Evolutionary conservation across 37 sponge, comb jelly and placozoan genomes (phyloP).

Genomic region (Agelas oroides): DNA sequence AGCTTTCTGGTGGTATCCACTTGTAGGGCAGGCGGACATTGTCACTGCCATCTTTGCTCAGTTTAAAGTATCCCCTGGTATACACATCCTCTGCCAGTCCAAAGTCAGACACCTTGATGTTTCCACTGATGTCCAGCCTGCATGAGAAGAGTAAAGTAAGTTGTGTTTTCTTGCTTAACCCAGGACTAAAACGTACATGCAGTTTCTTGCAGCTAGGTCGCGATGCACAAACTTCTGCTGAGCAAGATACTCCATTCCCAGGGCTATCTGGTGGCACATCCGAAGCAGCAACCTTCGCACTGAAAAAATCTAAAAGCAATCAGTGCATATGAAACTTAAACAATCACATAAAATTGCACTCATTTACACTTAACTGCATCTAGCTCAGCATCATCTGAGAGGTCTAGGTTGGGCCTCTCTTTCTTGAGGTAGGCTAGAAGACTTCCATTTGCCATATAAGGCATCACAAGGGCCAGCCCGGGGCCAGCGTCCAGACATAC

Average conservation of each 20-base stretch:
- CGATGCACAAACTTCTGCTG: conserved; percentile 31
- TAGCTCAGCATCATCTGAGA: conserved; percentile 16
- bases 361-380: not conserved
- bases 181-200: too few relatives aligned
- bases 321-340: not conserved
- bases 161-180: not conserved
- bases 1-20: conserved; percentile 50
- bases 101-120: conserved; percentile 45
- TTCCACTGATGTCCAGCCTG: conserved; percentile 29
- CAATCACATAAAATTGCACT: not conserved
- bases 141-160: not conserved
- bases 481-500: conserved; percentile 31
- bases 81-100: conserved; percentile 49
- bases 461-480: conserved; percentile 31
- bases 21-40: conserved; percentile 32
- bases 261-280: conserved; percentile 41
- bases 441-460: conserved; percentile 60
- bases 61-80: conserved; percentile 29
- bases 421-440: conserved; percentile 48
- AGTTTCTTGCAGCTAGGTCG: conserved; percentile 51
- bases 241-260: conserved; percentile 44
- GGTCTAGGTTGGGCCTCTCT: conserved; percentile 7
- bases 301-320: conserved; percentile 7
- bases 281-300: conserved; percentile 26
- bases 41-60: not conserved